Evolutionary conservation across 2,888 invertebrate species (phyloP).

Genomic region (Leucophora obtusa): DNA sequence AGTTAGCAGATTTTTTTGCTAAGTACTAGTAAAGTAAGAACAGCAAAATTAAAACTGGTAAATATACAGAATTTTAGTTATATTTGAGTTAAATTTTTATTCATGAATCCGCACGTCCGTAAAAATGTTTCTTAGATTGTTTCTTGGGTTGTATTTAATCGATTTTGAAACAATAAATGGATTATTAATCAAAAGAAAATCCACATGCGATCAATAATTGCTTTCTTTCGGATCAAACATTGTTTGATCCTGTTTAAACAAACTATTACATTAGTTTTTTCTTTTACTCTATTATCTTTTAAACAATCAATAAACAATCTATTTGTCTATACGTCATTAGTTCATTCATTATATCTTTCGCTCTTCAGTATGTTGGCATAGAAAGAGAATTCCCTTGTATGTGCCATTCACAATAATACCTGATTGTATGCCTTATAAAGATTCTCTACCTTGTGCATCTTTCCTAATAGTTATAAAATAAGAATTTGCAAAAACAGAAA

Average conservation of each 20-base stretch:
- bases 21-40: too few relatives aligned
- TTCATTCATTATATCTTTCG: constrained; percentile 22
- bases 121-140: too few relatives aligned
- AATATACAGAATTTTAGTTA: too few relatives aligned
- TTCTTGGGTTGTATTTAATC: too few relatives aligned
- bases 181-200: too few relatives aligned
- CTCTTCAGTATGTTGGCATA: neutral
- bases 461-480: constrained; percentile 41
- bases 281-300: constrained; percentile 14
- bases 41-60: too few relatives aligned
- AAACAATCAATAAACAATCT: constrained; percentile 2
- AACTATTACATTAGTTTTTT: neutral
- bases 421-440: neutral
- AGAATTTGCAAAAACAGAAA: constrained; percentile 38
- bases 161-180: too few relatives aligned
- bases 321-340: neutral
- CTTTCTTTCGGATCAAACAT: neutral
- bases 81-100: too few relatives aligned
- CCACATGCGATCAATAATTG: neutral
- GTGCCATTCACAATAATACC: constrained; percentile 8
- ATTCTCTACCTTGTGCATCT: neutral
- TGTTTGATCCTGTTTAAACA: constrained; percentile 9
- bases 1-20: too few relatives aligned
- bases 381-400: constrained; percentile 12
- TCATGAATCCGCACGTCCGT: too few relatives aligned